Conservation (phyloP, 2,797 vertebrate genomes). For the Simalia tracyae region DNA sequence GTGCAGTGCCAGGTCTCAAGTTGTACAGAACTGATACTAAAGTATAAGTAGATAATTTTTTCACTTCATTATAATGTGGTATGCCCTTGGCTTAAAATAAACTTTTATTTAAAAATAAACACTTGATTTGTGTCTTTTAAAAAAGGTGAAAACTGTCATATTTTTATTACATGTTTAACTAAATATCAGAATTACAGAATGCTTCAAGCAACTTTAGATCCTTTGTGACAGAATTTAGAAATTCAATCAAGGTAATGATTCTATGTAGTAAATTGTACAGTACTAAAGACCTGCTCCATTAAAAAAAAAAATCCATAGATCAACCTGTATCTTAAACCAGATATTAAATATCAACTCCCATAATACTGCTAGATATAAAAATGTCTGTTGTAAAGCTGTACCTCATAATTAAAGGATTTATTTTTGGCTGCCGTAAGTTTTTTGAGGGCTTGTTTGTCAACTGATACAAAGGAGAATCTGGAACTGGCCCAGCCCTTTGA, state of each 20-base stretch:
- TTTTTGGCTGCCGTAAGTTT: constrained; percentile 32
- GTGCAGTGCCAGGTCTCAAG: not conserved
- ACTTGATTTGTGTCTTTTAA: not conserved
- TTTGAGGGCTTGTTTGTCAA: constrained; percentile 28
- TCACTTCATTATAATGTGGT: not conserved
- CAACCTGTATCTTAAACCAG: not conserved
- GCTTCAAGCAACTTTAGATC: not conserved
- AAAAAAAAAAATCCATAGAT: not conserved
- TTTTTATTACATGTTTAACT: not conserved
- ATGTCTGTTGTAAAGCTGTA: too few relatives aligned
- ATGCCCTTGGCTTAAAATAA: not conserved
- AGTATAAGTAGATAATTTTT: not conserved
- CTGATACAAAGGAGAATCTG: constrained; percentile 26
- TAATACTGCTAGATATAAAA: not conserved
- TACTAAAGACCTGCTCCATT: not conserved
- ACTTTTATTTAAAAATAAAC: not conserved
- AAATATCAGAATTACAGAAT: not conserved
- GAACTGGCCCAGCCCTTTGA: constrained; percentile 14
- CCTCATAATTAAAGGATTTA: not conserved
- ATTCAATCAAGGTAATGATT: not conserved
- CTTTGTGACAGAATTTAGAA: not conserved
- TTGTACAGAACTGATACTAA: not conserved
- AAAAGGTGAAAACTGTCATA: not conserved
- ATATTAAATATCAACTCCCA: not conserved
- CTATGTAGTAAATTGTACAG: not conserved